A percentile compares a stretch with the other conserved stretches of the same genome.
Conservation (phyloP, 1,140 invertebrate genomes). For the Bombus confusus region DNA sequence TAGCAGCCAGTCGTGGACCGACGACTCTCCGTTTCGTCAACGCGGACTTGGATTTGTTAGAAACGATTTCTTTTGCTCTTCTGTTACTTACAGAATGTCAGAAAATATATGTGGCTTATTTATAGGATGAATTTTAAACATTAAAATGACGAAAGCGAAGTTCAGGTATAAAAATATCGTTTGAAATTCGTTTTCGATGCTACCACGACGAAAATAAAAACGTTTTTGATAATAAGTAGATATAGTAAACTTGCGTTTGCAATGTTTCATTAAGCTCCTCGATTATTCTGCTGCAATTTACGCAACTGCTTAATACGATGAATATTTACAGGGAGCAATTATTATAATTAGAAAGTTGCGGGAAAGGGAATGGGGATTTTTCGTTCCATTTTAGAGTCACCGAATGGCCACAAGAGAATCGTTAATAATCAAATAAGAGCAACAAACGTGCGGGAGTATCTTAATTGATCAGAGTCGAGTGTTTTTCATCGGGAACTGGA, state of each 20-base stretch:
- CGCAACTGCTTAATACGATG: neutral
- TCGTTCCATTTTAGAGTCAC: too few relatives aligned
- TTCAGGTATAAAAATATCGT: too few relatives aligned
- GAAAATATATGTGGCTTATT: too few relatives aligned
- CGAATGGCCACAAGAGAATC: too few relatives aligned
- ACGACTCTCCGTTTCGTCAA: neutral
- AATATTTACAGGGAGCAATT: neutral
- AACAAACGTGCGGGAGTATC: neutral
- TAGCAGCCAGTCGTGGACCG: neutral
- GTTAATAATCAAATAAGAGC: neutral
- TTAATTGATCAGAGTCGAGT: neutral
- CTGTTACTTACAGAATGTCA: neutral
- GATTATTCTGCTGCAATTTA: too few relatives aligned
- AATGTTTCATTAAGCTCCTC: neutral
- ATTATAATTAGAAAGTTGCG: neutral
- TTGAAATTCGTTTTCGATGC: too few relatives aligned
- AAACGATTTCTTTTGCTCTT: neutral
- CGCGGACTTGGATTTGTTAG: too few relatives aligned
- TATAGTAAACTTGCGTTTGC: neutral
- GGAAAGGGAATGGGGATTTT: neutral
- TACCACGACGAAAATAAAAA: too few relatives aligned
- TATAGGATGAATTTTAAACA: too few relatives aligned
- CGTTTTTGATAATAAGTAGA: neutral
- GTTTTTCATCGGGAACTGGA: neutral
- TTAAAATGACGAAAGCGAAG: too few relatives aligned